A percentile compares a stretch with the other conserved stretches of the same genome.
Evolutionary conservation across 2,888 invertebrate genomes (phyloP).

Genomic region (Cistogaster globosa): DNA sequence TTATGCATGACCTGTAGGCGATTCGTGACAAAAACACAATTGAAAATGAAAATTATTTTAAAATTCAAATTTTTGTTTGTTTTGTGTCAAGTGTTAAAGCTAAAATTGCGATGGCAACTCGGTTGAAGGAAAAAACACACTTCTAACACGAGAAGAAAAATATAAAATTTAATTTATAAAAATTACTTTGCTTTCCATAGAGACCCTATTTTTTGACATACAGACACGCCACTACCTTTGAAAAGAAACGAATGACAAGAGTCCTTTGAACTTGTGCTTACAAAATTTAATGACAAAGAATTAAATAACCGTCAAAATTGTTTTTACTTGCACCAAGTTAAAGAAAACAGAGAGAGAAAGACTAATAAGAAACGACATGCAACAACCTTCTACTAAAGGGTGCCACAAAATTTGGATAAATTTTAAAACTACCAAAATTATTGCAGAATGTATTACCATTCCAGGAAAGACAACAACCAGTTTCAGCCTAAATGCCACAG

Average conservation of each 20-base stretch:
- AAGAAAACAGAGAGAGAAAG: neutral
- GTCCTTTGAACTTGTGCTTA: constrained; percentile 25
- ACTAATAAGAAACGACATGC: constrained; percentile 68
- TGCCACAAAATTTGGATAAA: too few relatives aligned
- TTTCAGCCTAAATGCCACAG: too few relatives aligned
- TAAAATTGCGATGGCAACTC: constrained; percentile 35
- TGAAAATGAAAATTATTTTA: constrained; percentile 45
- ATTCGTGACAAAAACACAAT: constrained; percentile 11
- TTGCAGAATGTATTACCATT: too few relatives aligned
- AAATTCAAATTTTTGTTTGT: constrained; percentile 44
- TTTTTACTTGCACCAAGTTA: constrained; percentile 21
- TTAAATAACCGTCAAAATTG: constrained; percentile 57
- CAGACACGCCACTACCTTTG: neutral
- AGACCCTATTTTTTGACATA: neutral
- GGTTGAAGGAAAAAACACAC: neutral
- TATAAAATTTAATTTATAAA: constrained; percentile 10
- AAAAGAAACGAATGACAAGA: neutral
- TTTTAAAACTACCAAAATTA: too few relatives aligned
- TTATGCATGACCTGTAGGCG: constrained; percentile 72
- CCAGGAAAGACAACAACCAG: too few relatives aligned
- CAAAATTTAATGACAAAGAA: constrained; percentile 46
- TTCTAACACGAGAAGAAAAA: neutral
- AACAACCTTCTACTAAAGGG: constrained; percentile 28
- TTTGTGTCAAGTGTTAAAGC: constrained; percentile 13
- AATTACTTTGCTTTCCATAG: neutral